Conservation (phyloP, 2,888 invertebrate genomes). For the Oeneis ivallda region DNA sequence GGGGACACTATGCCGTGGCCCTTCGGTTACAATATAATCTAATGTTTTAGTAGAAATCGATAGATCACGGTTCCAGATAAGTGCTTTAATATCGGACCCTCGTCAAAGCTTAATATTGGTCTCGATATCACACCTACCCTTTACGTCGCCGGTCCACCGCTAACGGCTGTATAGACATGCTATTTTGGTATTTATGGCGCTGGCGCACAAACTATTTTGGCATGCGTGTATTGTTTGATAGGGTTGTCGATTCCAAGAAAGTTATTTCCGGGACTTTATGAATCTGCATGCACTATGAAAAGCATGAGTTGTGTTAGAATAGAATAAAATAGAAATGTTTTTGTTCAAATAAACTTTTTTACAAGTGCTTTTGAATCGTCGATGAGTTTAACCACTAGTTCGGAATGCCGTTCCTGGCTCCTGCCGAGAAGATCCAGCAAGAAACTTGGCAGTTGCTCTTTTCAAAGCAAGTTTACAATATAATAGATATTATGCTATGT, state of each 20-base stretch:
- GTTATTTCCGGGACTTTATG: neutral
- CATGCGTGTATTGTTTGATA: conserved; percentile 5
- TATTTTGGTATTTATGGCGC: conserved; percentile 26
- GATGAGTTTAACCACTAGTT: too few species aligned
- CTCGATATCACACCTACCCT: conserved; percentile 40
- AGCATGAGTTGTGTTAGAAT: neutral
- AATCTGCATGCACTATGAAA: neutral
- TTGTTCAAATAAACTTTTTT: too few species aligned
- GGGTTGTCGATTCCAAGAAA: neutral
- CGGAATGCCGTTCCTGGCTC: too few species aligned
- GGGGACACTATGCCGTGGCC: neutral
- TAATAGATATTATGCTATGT: too few species aligned
- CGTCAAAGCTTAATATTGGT: conserved; percentile 49
- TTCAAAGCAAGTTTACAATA: too few species aligned
- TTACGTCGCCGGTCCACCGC: conserved; percentile 33
- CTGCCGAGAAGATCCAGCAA: too few species aligned
- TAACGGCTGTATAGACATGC: conserved; percentile 17
- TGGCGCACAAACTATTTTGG: conserved; percentile 29
- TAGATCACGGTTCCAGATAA: conserved; percentile 41
- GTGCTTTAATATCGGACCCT: conserved; percentile 55
- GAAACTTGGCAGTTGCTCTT: too few species aligned
- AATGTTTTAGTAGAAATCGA: conserved; percentile 41
- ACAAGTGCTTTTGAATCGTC: too few species aligned
- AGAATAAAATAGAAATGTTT: too few species aligned
- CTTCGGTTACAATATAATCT: conserved; percentile 36